phyloP scores from a whole-genome alignment of 2,888 invertebrate genomes.

The Coleophora deauratella region DNA sequence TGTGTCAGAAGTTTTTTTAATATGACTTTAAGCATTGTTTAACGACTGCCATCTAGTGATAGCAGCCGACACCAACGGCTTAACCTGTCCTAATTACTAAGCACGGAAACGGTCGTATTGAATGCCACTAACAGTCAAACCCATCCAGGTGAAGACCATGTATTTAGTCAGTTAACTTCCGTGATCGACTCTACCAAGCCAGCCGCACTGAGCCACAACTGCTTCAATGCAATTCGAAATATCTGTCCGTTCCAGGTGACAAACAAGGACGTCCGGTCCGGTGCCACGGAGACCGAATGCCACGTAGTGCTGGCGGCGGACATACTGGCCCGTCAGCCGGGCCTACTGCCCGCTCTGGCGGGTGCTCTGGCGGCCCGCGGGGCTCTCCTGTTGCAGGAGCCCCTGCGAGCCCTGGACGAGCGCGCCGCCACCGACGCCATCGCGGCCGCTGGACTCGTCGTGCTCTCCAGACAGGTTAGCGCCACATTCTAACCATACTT shows the following conservation, averaged over 20 bases:
- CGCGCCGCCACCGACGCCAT: constrained; percentile 46
- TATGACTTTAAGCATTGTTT: background rate
- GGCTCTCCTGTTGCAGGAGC: constrained; percentile 83
- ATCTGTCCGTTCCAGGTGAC: constrained; percentile 26
- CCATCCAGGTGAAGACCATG: too few relatives aligned
- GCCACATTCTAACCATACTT: background rate
- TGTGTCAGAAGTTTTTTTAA: too few relatives aligned
- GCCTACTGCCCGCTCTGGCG: constrained; percentile 71
- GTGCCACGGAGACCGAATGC: constrained; percentile 76
- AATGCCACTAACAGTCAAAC: too few relatives aligned
- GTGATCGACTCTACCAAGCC: too few relatives aligned
- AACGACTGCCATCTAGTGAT: too few relatives aligned
- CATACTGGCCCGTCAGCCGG: constrained; percentile 71
- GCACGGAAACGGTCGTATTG: too few relatives aligned
- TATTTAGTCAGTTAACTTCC: too few relatives aligned
- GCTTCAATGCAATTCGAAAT: too few relatives aligned
- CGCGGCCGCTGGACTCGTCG: constrained; percentile 42
- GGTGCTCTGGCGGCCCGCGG: constrained; percentile 79
- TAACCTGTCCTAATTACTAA: too few relatives aligned
- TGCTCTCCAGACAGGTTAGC: constrained; percentile 19
- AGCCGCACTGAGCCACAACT: too few relatives aligned
- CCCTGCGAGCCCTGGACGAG: constrained; percentile 52
- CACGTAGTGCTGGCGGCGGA: constrained; percentile 81
- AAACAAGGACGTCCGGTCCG: constrained; percentile 74
- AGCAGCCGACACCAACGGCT: too few relatives aligned